phyloP scores from a whole-genome alignment of 2,888 invertebrate species.

The Drosophila recens region DNA sequence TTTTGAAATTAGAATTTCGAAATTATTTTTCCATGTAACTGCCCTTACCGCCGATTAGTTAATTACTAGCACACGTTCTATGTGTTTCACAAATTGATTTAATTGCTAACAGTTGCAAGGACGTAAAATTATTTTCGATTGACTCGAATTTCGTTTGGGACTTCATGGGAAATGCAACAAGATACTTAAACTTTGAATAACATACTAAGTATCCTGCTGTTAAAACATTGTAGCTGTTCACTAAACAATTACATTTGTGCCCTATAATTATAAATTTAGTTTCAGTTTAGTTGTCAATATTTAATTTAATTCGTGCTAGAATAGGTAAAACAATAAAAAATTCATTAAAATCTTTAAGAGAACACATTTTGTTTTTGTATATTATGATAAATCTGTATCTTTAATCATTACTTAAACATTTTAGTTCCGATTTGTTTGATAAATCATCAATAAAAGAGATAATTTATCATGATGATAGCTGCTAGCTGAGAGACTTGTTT shows the following conservation, averaged over 20 bases:
- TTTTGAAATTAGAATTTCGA: slow-evolving; percentile 4
- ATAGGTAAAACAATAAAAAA: too few relatives aligned
- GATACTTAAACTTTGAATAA: neutral
- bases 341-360: too few relatives aligned
- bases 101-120: slow-evolving; percentile 5
- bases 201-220: neutral
- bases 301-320: too few relatives aligned
- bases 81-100: slow-evolving; percentile 1
- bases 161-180: neutral
- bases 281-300: too few relatives aligned
- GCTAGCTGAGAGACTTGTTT: neutral
- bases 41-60: neutral
- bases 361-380: too few relatives aligned
- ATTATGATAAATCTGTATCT: neutral
- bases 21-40: neutral
- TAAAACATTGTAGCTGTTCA: too few relatives aligned
- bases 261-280: too few relatives aligned
- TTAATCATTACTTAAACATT: neutral
- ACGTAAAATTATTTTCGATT: neutral
- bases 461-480: neutral
- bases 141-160: neutral
- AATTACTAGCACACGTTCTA: slow-evolving; percentile 2
- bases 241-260: neutral
- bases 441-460: neutral
- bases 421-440: neutral